Evolutionary conservation across 1,140 invertebrate genomes (phyloP).

Genomic region (Tyrophagus putrescentiae): DNA sequence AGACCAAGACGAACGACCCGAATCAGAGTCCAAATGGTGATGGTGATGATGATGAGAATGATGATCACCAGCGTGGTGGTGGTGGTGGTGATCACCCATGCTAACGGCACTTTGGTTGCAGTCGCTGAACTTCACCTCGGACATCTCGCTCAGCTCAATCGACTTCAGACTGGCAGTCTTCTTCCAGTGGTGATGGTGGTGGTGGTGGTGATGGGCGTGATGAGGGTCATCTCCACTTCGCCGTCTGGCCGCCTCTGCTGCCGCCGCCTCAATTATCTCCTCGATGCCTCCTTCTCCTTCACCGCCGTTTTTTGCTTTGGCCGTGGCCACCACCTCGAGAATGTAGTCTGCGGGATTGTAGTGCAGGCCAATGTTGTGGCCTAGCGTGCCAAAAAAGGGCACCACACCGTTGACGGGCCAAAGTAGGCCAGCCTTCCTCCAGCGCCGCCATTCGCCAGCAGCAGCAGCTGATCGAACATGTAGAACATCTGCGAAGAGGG

Average conservation of each 20-base stretch:
- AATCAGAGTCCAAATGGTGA: constrained; percentile 39
- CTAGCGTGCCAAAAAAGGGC: constrained; percentile 56
- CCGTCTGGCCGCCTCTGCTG: constrained; percentile 33
- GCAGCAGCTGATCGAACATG: constrained; percentile 63
- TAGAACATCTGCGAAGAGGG: constrained; percentile 76
- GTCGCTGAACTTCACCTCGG: background rate
- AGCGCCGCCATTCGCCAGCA: constrained; percentile 57
- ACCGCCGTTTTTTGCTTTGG: too few species aligned
- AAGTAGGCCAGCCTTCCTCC: constrained; percentile 67
- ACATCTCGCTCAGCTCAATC: background rate
- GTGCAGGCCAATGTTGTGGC: constrained; percentile 54
- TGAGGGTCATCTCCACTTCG: background rate
- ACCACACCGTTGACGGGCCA: constrained; percentile 55
- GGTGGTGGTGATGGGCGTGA: background rate
- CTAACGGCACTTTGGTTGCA: background rate
- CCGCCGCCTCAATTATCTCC: constrained; percentile 49
- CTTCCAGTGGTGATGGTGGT: background rate
- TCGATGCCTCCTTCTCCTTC: too few species aligned
- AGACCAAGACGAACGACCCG: constrained; percentile 50
- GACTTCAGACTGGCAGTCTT: background rate
- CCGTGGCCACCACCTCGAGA: constrained; percentile 35
- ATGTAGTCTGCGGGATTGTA: constrained; percentile 78
- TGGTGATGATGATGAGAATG: constrained; percentile 14
- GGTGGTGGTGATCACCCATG: background rate
- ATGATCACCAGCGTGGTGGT: background rate